Conservation (phyloP, 2,888 invertebrate genomes). For the Macrophya annulata region DNA sequence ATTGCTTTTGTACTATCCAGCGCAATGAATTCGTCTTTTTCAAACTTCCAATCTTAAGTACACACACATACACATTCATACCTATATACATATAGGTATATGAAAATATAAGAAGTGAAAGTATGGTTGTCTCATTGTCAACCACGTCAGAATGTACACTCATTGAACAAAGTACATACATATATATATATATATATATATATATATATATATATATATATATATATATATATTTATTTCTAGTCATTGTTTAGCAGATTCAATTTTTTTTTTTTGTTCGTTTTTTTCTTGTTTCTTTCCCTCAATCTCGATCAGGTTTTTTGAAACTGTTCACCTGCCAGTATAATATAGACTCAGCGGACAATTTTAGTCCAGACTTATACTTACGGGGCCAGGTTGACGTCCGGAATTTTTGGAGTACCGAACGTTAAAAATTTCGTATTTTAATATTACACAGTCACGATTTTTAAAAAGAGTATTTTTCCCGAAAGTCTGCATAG, state of each 20-base stretch:
- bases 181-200: not conserved
- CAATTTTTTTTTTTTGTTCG: not conserved
- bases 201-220: not conserved
- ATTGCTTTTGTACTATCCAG: not conserved
- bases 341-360: not conserved
- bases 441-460: not conserved
- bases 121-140: constrained; percentile 9
- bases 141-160: not conserved
- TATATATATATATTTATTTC: not conserved
- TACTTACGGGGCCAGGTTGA: too few species aligned
- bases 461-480: too few species aligned
- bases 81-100: not conserved
- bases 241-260: not conserved
- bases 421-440: too few species aligned
- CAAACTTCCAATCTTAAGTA: not conserved
- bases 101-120: constrained; percentile 12
- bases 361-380: not conserved
- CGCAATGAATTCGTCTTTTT: constrained; percentile 1
- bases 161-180: not conserved
- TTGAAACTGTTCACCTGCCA: not conserved
- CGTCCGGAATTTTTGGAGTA: too few species aligned
- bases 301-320: not conserved
- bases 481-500: too few species aligned
- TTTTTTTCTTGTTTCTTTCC: not conserved
- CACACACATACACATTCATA: not conserved